Percentiles rank a stretch among this genome's conserved stretches.
These are phyloP conservation scores for Caenorhabditis imperialis DNA, from an alignment of 2,888 invertebrate genomes.

Conservation along the genomic window DNA sequence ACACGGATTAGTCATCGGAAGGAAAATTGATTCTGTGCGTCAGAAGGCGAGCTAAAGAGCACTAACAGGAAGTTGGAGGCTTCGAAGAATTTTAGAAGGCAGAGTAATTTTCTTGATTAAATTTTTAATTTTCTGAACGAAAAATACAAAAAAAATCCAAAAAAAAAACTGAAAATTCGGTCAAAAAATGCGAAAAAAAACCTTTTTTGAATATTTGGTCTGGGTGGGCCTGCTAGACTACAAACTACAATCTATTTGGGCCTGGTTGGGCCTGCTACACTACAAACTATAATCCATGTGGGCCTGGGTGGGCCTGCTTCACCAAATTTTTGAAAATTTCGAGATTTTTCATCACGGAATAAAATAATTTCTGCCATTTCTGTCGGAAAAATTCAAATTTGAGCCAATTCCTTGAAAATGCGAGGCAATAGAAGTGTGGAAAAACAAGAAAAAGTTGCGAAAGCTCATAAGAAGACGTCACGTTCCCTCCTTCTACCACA, in stretches of 20 bases:
- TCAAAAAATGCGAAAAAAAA: too few species aligned
- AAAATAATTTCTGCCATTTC: not conserved
- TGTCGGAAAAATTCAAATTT: slow-evolving; percentile 1
- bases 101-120: too few species aligned
- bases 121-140: too few species aligned
- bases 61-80: too few species aligned
- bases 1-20: slow-evolving; percentile 29
- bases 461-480: not conserved
- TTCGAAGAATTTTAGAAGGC: too few species aligned
- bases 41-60: too few species aligned
- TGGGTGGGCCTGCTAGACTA: not conserved
- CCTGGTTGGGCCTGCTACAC: not conserved
- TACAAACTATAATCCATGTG: slow-evolving; percentile 1
- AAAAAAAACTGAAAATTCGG: too few species aligned
- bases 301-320: too few species aligned
- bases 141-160: too few species aligned
- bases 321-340: not conserved
- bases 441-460: not conserved
- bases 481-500: not conserved
- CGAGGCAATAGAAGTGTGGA: not conserved
- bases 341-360: not conserved
- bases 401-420: not conserved
- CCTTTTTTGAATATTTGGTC: too few species aligned
- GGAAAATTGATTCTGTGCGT: not conserved
- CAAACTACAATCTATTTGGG: not conserved